Evolutionary conservation across 1,140 invertebrate genomes (phyloP).

Genomic region (Steinernema feltiae): DNA sequence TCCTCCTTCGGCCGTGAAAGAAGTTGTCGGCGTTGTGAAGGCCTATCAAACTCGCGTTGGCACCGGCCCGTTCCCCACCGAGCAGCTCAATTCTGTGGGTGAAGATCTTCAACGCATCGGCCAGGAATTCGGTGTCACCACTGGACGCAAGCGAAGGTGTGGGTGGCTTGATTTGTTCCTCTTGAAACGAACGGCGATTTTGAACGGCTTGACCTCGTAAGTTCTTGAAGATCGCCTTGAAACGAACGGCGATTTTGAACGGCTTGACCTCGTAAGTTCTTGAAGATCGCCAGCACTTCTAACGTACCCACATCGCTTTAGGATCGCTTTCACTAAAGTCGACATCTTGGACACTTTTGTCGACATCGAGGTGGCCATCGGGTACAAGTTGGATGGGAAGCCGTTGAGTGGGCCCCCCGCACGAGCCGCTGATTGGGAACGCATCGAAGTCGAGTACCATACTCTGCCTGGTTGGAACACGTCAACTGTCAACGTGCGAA

Average conservation of each 20-base stretch:
- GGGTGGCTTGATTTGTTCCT: slow-evolving; percentile 94
- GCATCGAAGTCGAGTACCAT: slow-evolving; percentile 75
- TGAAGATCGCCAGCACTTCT: slow-evolving; percentile 6
- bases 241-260: slow-evolving; percentile 87
- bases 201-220: too few species aligned
- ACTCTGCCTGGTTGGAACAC: slow-evolving; percentile 82
- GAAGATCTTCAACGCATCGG: slow-evolving; percentile 75
- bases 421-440: slow-evolving; percentile 59
- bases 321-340: slow-evolving; percentile 84
- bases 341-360: slow-evolving; percentile 87
- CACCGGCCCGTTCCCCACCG: slow-evolving; percentile 93
- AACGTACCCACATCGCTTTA: slow-evolving; percentile 55
- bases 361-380: slow-evolving; percentile 78
- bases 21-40: slow-evolving; percentile 93
- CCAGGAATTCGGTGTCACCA: slow-evolving; percentile 89
- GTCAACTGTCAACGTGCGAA: slow-evolving; percentile 74
- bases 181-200: too few species aligned
- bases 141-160: slow-evolving; percentile 84
- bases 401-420: slow-evolving; percentile 62
- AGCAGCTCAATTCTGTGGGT: slow-evolving; percentile 65
- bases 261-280: slow-evolving; percentile 71
- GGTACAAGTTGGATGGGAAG: slow-evolving; percentile 74
- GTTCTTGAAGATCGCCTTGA: too few species aligned
- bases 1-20: slow-evolving; percentile 78
- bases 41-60: slow-evolving; percentile 97